These are phyloP conservation scores for Drosophila mojavensis DNA, from an alignment of 1,140 invertebrate genomes.

Conservation along the genomic window DNA sequence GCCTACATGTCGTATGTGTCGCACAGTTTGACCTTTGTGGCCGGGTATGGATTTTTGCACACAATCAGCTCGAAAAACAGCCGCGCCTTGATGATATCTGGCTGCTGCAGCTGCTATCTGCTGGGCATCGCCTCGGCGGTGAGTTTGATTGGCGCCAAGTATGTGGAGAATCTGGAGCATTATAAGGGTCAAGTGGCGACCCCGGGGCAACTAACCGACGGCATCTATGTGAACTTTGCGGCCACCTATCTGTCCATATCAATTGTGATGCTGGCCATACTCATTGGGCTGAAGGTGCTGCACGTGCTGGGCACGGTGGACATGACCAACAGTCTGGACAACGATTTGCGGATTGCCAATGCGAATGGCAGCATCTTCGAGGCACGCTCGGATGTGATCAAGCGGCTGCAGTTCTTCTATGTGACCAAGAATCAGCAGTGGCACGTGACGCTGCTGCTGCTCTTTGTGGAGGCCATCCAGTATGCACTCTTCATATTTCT, in stretches of 20 bases:
- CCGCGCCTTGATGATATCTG: constrained; percentile 65
- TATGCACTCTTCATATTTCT: constrained; percentile 76
- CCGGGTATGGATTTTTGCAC: constrained; percentile 74
- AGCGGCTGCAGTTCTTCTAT: constrained; percentile 77
- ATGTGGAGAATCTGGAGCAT: constrained; percentile 55
- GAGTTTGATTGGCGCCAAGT: constrained; percentile 63
- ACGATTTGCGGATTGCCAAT: constrained; percentile 76
- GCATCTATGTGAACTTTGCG: constrained; percentile 75
- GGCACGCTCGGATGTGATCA: constrained; percentile 65
- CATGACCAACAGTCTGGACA: constrained; percentile 70
- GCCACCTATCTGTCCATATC: constrained; percentile 70
- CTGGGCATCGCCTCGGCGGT: constrained; percentile 72
- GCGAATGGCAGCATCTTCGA: constrained; percentile 77
- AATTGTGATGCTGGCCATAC: constrained; percentile 52
- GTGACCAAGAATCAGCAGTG: constrained; percentile 79
- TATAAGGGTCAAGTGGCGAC: constrained; percentile 41
- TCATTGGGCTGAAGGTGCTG: constrained; percentile 73
- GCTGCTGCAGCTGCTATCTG: constrained; percentile 71
- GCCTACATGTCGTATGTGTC: constrained; percentile 76
- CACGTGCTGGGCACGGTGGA: constrained; percentile 71
- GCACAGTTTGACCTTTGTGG: constrained; percentile 74
- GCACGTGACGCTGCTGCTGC: constrained; percentile 67
- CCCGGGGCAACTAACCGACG: constrained; percentile 61
- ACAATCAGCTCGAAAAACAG: constrained; percentile 62
- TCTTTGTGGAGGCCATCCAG: constrained; percentile 75